Evolutionary conservation across 2,797 vertebrate genomes (phyloP).

Genomic region (Platalea minor): DNA sequence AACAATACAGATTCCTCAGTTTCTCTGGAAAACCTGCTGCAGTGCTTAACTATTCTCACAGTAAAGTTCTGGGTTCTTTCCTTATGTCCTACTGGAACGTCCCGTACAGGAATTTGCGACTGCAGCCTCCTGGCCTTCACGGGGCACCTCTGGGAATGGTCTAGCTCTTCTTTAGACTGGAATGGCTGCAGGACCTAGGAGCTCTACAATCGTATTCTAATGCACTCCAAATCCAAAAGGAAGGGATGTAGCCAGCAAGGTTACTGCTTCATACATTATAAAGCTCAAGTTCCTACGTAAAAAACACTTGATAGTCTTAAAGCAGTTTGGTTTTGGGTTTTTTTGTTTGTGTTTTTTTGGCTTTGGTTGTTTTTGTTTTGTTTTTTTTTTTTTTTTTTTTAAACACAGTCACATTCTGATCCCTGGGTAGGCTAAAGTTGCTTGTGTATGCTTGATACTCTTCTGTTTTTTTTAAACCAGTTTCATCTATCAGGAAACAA

Average conservation of each 20-base stretch:
- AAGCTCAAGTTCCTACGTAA: neutral
- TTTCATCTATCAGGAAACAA: neutral
- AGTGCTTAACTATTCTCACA: neutral
- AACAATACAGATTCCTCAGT: neutral
- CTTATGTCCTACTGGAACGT: neutral
- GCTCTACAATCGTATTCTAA: neutral
- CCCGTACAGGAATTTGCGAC: neutral
- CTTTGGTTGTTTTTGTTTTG: no score
- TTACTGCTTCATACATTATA: neutral
- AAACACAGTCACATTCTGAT: neutral
- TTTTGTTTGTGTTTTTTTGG: neutral
- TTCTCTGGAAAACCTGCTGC: neutral
- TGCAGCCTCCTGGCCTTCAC: neutral
- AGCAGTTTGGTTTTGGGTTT: neutral
- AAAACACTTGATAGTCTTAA: neutral
- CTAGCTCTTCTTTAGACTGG: neutral
- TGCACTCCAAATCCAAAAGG: neutral
- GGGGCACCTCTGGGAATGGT: neutral
- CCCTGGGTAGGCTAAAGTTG: neutral
- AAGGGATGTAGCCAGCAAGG: neutral
- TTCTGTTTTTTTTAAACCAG: neutral
- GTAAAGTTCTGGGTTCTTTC: neutral
- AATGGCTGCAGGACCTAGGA: neutral
- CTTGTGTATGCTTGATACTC: neutral
- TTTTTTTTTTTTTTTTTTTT: neutral